Evolutionary conservation across 2,888 invertebrate genomes (phyloP), one percentile per base, ranked within the genome.

Genomic region (Hirtodrosophila histrioides): DNA sequence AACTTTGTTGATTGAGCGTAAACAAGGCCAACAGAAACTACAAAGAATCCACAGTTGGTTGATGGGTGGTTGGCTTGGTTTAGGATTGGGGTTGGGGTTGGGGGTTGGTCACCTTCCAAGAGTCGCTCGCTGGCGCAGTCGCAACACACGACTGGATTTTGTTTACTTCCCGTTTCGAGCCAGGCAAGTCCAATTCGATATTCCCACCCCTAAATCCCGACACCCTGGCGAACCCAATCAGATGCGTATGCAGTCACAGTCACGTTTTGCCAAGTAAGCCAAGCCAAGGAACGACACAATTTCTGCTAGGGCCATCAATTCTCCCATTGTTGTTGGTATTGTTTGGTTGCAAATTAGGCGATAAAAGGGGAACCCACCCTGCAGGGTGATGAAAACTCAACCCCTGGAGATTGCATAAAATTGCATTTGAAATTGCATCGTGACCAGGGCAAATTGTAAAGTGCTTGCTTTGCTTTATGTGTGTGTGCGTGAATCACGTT

Each of bases 391-490:
- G 41, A 50, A 60, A 85, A 58, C 70, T 69, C 63, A 75, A 78
- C 74, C 74, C 70, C 51, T 23, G 40, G 49, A 41, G 66, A 57
- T 71, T 85, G 81, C 83, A 78, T 85, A 70, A 83, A 82, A 82
- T 73, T 86, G 82, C 86, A 82, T 83, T 82, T 70, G 29, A 69
- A 80, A 83, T 68, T 86, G 86, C 86, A 82, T 81, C 86, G 86
- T 82, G 86, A 86, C 82, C 80, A 66, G 84, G 64, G 58, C 69
- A 73, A 82, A 83, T 83, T 83, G 77, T 64, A 66, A 68, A 56
- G 75, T 69, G 78, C 57, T 75, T 48, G 37, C 43, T 54, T 49
- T 61, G 41, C 46, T 58, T 58, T 65, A 37, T 39, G 11, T 4
- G 58, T 36, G 49, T 69, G 51, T 71, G 63, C 35, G 54, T 75